A percentile compares a stretch with the other conserved stretches of the same genome.
These are phyloP conservation scores for Zaprionus vittiger DNA, from an alignment of 1,140 invertebrate genomes.

Conservation along the genomic window DNA sequence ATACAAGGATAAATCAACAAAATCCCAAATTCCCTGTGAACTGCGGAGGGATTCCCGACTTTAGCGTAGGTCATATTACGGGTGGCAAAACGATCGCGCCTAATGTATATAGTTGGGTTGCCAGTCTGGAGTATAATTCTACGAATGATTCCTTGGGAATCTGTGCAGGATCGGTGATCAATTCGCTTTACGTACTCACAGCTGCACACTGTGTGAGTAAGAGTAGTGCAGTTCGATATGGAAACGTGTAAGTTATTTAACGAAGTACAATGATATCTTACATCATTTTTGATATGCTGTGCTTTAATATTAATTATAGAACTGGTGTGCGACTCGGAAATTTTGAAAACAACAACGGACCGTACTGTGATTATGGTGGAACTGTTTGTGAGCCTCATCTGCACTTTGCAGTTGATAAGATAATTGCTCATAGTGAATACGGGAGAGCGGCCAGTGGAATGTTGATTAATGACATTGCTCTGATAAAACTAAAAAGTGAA, in stretches of 20 bases:
- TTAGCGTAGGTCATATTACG: too few species aligned
- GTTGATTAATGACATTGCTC: not conserved
- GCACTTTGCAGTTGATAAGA: not conserved
- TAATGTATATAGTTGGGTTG: too few species aligned
- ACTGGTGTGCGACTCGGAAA: not conserved
- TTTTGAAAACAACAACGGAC: not conserved
- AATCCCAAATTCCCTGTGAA: too few species aligned
- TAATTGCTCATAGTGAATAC: not conserved
- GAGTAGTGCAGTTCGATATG: not conserved
- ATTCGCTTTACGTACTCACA: not conserved
- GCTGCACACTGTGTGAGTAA: not conserved
- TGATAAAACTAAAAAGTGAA: not conserved
- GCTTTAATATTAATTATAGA: not conserved
- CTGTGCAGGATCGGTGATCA: slow-evolving; percentile 2
- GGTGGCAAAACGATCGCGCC: too few species aligned
- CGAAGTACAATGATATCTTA: not conserved
- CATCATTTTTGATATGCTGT: not conserved
- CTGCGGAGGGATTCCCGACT: too few species aligned
- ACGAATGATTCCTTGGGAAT: not conserved
- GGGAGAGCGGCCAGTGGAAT: not conserved
- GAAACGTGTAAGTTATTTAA: not conserved
- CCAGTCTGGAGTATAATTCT: not conserved
- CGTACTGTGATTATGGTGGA: not conserved
- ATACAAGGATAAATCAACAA: too few species aligned
- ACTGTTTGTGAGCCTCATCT: not conserved